phyloP scores from a whole-genome alignment of 1,140 invertebrate genomes.

The Elymnias hypermnestra region DNA sequence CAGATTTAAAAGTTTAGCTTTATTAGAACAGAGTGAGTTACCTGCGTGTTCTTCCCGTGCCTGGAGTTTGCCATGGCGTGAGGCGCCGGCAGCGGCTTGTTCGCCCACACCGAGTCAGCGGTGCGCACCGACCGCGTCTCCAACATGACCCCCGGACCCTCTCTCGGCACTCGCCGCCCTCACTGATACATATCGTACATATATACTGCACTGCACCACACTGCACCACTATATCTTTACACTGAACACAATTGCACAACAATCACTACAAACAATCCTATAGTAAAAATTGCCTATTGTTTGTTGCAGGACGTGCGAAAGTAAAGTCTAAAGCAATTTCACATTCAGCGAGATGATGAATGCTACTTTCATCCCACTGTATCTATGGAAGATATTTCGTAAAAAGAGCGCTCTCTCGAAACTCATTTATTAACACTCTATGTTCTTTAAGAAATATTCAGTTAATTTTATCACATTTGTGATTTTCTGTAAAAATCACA shows the following conservation, averaged over 20 bases:
- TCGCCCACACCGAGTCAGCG: slow-evolving; percentile 74
- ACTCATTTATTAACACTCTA: slow-evolving; percentile 21
- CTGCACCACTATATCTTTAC: slow-evolving; percentile 41
- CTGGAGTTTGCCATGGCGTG: slow-evolving; percentile 75
- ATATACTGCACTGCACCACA: slow-evolving; percentile 50
- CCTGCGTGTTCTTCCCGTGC: slow-evolving; percentile 71
- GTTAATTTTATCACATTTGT: slow-evolving; percentile 42
- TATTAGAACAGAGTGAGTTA: too few relatives aligned
- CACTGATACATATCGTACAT: slow-evolving; percentile 49
- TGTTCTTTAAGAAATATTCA: slow-evolving; percentile 33
- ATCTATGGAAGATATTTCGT: slow-evolving; percentile 4
- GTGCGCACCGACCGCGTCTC: slow-evolving; percentile 73
- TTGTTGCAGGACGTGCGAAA: slow-evolving; percentile 60
- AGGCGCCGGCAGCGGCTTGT: slow-evolving; percentile 73
- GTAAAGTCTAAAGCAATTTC: slow-evolving; percentile 57
- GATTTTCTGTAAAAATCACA: slow-evolving; percentile 52
- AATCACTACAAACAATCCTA: slow-evolving; percentile 10
- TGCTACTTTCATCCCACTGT: slow-evolving; percentile 22
- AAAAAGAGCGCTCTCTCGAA: slow-evolving; percentile 13
- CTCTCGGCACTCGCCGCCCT: slow-evolving; percentile 36
- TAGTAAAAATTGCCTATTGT: slow-evolving; percentile 44
- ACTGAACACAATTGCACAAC: slow-evolving; percentile 14
- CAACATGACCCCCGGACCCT: slow-evolving; percentile 70
- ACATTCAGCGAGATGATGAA: slow-evolving; percentile 39
- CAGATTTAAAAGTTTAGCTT: too few relatives aligned